phyloP scores from a whole-genome alignment of 2,888 invertebrate genomes.

The Caenorhabditis sp. region DNA sequence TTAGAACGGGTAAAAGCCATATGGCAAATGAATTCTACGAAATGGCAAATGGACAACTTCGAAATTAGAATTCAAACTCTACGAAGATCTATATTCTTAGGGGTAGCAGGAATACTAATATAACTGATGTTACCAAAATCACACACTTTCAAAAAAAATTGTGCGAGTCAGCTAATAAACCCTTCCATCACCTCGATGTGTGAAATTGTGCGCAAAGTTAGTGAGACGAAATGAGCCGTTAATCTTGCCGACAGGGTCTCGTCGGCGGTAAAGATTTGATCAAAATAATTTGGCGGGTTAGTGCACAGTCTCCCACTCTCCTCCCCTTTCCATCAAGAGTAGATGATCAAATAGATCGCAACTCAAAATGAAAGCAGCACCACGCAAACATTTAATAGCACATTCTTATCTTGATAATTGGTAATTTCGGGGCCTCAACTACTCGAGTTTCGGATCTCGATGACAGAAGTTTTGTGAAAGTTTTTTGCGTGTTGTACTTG shows the following conservation, averaged over 20 bases:
- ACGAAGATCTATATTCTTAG: too few species aligned
- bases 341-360: conserved; percentile 64
- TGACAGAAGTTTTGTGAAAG: conserved; percentile 17
- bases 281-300: conserved; percentile 66
- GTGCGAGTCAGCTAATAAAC: background rate
- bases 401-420: conserved; percentile 62
- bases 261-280: conserved; percentile 43
- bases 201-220: conserved; percentile 40
- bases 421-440: conserved; percentile 43
- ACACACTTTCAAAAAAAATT: conserved; percentile 1
- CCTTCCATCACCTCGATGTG: conserved; percentile 29
- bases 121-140: background rate
- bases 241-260: conserved; percentile 34
- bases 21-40: conserved; percentile 15
- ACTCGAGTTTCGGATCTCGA: conserved; percentile 31
- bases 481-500: conserved; percentile 21
- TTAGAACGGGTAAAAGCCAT: conserved; percentile 30
- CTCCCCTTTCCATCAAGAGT: conserved; percentile 42
- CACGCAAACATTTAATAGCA: conserved; percentile 60
- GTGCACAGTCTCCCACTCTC: conserved; percentile 38
- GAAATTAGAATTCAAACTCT: background rate
- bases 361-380: conserved; percentile 53
- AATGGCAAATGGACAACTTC: background rate
- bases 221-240: conserved; percentile 49
- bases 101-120: too few species aligned